Base-by-base conservation (phyloP, 2,797 vertebrate species). In the Leptoclinus maculatus region DNA sequence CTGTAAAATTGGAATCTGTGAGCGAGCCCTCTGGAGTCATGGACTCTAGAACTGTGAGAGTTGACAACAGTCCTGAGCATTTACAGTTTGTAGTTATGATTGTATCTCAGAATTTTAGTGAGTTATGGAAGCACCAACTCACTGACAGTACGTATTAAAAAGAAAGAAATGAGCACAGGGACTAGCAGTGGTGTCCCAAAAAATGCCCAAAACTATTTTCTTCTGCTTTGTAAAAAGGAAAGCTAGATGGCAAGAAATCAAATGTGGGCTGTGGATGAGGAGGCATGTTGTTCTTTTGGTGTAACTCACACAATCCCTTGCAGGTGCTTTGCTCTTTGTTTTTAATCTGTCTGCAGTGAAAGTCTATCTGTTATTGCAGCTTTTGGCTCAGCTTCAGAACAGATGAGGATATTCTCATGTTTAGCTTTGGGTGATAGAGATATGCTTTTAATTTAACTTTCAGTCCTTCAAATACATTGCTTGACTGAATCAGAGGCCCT, bases 311-410 rank as follows among this genome's bases (percentile, higher is more conserved):
- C 74, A 82, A 80, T 71, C 73, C 78, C 85, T 92, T 63, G 79
- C 83, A 86, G 82, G 80, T 87, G 74, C 71, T 81, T 78, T 58
- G 67, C 62, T 87, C 65, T 86, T 86, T 82, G 68, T 79, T 82
- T 87, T 87, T 58, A 74, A 86, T 85, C 68, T 66, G 64, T 75
- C 83, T 74, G 75, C 70, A 60, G 69, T 53, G 43, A 74, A 83
- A 74, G 45, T 69, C 60, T 66, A 69, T 85, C 75, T 75, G 60
- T 81, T 58, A 76, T 54, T 77, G 70, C 76, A 73, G 85, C 64
- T 54, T 71, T 53, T 83, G 87, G 78, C 85, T 81, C 56, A 16
- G 74, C 59, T 81, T 79, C 45, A 77, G 65, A 88, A 79, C 78
- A 78, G 27, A 85, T 47, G 39, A 63, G 63, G 74, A 82, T 74